These are phyloP conservation scores for Ageneiosus marmoratus DNA, from an alignment of 2,113 vertebrate species.

Conservation along the genomic window DNA sequence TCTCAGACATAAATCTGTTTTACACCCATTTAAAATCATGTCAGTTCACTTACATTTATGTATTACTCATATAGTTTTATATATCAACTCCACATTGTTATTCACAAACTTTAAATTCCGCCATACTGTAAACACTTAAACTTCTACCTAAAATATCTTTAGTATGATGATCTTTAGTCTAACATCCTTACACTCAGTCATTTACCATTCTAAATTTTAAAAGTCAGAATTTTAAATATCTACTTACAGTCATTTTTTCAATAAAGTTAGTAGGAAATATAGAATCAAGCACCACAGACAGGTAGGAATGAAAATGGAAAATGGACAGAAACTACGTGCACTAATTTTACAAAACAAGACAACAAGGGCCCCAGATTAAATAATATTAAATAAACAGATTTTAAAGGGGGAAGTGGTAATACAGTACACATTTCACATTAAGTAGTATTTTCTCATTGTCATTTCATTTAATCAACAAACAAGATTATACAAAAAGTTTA, in stretches of 20 bases:
- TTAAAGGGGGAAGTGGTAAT: no score
- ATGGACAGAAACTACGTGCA: neutral
- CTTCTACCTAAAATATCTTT: neutral
- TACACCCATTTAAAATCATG: neutral
- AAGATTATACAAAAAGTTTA: no score
- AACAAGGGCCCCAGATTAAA: neutral
- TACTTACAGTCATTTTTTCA: neutral
- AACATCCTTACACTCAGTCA: no score
- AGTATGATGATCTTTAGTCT: neutral
- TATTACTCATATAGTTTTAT: neutral
- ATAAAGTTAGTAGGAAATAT: neutral
- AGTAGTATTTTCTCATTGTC: neutral
- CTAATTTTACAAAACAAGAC: neutral
- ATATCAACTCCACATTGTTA: neutral
- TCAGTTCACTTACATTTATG: neutral
- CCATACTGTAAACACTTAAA: neutral
- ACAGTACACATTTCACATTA: neutral
- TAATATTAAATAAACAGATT: neutral
- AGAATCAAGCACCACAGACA: neutral
- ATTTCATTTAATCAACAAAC: no score
- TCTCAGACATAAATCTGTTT: neutral
- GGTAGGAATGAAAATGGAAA: no score
- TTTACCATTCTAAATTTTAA: neutral
- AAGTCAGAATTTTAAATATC: neutral
- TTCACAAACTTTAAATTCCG: neutral